phyloP scores from a whole-genome alignment of 2,888 invertebrate genomes.

The Aspidiotus rigidus region DNA sequence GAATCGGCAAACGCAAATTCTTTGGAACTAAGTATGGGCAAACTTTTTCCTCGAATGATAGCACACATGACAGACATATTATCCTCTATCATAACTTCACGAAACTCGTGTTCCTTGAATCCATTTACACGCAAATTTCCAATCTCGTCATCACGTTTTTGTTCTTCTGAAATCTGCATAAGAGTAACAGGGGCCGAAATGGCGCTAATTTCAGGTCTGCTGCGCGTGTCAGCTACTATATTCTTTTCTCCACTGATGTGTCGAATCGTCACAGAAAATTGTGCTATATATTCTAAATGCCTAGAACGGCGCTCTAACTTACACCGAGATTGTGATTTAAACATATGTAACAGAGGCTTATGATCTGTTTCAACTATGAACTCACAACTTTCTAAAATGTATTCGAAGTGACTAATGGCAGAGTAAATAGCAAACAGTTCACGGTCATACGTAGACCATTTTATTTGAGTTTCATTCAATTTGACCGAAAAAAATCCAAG shows the following conservation, averaged over 20 bases:
- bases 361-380: not conserved
- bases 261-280: not conserved
- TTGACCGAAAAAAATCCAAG: no score
- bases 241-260: not conserved
- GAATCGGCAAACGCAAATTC: not conserved
- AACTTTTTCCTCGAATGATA: not conserved
- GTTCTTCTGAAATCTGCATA: not conserved
- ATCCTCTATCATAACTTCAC: not conserved
- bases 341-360: not conserved
- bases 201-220: not conserved
- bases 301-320: not conserved
- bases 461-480: not conserved
- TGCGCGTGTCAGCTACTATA: not conserved
- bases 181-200: not conserved
- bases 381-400: not conserved
- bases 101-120: not conserved
- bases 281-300: not conserved
- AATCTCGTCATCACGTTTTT: not conserved
- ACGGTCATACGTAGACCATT: not conserved
- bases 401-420: not conserved
- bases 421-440: not conserved
- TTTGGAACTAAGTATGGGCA: not conserved
- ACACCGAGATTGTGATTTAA: not conserved
- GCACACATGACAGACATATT: not conserved
- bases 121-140: not conserved